phyloP scores from a whole-genome alignment of 2,113 vertebrate species.

The Oryzias celebensis region DNA sequence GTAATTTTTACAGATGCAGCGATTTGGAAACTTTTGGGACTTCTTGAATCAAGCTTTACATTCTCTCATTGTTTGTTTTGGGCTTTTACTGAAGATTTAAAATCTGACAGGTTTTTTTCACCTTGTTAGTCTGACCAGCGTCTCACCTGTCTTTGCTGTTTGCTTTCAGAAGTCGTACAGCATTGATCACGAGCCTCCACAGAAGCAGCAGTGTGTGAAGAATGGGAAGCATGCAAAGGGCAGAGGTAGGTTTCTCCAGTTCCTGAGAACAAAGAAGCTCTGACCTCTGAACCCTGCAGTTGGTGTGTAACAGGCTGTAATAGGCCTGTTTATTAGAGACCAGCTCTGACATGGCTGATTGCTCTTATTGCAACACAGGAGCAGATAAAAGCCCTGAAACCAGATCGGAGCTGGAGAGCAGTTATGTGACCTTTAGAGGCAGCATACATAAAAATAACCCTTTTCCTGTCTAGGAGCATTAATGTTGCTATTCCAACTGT shows the following conservation, averaged over 20 bases:
- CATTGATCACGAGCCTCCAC: constrained; percentile 43
- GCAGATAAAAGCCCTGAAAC: no score
- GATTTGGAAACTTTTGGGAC: no score
- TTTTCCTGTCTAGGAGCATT: no score
- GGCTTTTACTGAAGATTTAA: no score
- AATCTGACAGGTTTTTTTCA: neutral
- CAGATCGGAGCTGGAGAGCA: no score
- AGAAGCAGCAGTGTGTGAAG: constrained; percentile 13
- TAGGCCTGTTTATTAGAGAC: neutral
- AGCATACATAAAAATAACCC: no score
- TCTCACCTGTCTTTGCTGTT: constrained; percentile 7
- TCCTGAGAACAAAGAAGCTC: neutral
- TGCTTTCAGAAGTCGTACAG: constrained; percentile 52
- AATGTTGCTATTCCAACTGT: no score
- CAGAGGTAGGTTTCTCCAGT: constrained; percentile 32
- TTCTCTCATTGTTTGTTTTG: no score
- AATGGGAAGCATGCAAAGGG: constrained; percentile 20
- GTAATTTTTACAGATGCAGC: no score
- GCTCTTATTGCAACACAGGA: neutral
- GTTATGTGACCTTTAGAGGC: no score
- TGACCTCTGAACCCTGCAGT: neutral
- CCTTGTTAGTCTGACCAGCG: neutral
- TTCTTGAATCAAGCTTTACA: no score
- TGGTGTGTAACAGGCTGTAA: neutral
- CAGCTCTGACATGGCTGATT: neutral